phyloP scores from a whole-genome alignment of 2,113 vertebrate species.

The Neodon shergylaensis region DNA sequence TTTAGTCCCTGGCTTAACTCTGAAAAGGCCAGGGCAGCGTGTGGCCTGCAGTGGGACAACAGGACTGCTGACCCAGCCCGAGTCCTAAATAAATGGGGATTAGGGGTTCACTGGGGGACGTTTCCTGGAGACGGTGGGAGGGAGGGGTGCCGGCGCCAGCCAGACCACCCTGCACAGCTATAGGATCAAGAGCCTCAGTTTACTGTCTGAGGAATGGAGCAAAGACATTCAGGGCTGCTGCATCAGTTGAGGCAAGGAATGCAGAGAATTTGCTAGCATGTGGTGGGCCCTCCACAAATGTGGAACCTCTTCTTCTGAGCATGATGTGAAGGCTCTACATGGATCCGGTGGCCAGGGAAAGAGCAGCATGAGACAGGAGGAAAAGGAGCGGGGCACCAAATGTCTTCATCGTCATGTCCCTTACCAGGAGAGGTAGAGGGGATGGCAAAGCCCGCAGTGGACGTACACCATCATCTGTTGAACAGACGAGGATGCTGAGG shows the following conservation, averaged over 20 bases:
- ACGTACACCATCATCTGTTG: background rate
- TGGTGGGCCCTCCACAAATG: background rate
- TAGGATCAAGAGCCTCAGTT: background rate
- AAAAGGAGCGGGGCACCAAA: background rate
- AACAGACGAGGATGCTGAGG: background rate
- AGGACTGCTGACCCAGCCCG: conserved; percentile 49
- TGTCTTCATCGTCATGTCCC: background rate
- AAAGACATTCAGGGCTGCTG: background rate
- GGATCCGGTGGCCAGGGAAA: background rate
- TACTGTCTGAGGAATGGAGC: background rate
- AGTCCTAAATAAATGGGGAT: conserved; percentile 14
- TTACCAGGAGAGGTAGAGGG: background rate
- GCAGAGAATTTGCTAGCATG: background rate
- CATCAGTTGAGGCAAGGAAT: background rate
- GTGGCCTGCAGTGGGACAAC: background rate
- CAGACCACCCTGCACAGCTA: background rate
- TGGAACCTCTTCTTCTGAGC: background rate
- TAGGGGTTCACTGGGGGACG: background rate
- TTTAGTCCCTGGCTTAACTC: conserved; percentile 48
- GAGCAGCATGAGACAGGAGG: background rate
- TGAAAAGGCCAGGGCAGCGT: conserved; percentile 30
- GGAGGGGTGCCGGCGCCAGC: background rate
- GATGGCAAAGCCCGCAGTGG: background rate
- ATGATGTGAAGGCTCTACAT: background rate
- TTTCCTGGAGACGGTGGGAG: conserved; percentile 55